Evolutionary conservation across 2,797 vertebrate species (phyloP).

Genomic region (Halcyon smyrnensis): DNA sequence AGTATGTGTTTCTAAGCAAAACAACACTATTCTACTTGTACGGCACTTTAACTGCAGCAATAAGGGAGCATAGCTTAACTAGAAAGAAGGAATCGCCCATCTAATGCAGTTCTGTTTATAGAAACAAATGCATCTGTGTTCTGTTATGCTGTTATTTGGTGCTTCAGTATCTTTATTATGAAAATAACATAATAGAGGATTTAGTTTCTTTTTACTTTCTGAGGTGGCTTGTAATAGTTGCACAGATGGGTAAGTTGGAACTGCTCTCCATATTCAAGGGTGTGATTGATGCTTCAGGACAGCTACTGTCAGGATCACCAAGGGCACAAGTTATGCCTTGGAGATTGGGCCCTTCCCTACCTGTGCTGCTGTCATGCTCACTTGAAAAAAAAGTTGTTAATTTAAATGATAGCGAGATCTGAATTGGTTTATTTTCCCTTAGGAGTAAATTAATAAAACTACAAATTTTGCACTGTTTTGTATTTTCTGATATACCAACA

Average conservation of each 20-base stretch:
- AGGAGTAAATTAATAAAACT: background rate
- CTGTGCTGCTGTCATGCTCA: background rate
- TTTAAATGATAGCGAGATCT: background rate
- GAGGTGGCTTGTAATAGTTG: background rate
- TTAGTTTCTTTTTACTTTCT: background rate
- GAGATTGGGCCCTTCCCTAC: background rate
- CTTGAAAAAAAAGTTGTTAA: background rate
- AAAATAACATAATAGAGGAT: background rate
- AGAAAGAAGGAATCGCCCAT: background rate
- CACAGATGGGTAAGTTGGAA: background rate
- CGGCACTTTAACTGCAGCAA: background rate
- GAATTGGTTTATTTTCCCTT: background rate
- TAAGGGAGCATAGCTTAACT: background rate
- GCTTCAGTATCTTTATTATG: constrained; percentile 7
- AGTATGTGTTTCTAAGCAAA: background rate
- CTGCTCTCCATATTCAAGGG: background rate
- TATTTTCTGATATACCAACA: background rate
- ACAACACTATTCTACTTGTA: background rate
- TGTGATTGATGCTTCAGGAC: background rate
- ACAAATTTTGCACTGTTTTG: background rate
- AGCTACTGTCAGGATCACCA: background rate
- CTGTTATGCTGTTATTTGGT: background rate
- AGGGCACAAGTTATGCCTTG: background rate
- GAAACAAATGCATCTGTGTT: background rate
- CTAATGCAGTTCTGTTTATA: background rate